Evolutionary conservation across 2,797 vertebrate genomes (phyloP).

Genomic region (Dromococcyx pavoninus): DNA sequence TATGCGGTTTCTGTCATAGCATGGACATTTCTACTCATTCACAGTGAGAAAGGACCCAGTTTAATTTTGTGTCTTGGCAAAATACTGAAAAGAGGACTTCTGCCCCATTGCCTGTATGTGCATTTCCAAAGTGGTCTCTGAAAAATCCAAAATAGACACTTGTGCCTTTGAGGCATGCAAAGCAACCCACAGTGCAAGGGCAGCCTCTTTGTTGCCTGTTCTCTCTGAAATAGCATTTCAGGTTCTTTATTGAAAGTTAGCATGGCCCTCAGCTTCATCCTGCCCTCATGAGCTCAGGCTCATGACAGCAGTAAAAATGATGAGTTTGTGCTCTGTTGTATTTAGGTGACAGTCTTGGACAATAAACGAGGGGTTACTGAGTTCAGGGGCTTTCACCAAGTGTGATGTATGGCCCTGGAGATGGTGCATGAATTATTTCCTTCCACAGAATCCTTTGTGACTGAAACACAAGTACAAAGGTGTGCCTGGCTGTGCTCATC

Average conservation of each 20-base stretch:
- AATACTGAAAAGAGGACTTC: background rate
- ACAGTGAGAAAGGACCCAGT: background rate
- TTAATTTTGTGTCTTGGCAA: background rate
- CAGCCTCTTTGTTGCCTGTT: background rate
- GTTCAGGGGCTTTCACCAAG: constrained; percentile 34
- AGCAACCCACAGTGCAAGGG: background rate
- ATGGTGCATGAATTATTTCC: background rate
- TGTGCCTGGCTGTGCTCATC: background rate
- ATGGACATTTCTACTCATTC: background rate
- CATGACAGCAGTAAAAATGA: constrained; percentile 24
- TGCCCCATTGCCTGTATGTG: background rate
- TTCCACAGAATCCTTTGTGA: background rate
- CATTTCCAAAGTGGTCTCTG: background rate
- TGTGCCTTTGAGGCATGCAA: background rate
- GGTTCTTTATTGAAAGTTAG: background rate
- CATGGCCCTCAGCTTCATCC: constrained; percentile 1
- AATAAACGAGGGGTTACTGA: constrained; percentile 11
- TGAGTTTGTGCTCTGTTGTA: constrained; percentile 24
- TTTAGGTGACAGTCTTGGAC: constrained; percentile 36
- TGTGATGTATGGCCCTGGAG: background rate
- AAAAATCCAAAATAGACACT: background rate
- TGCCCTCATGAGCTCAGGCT: background rate
- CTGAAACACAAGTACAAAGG: background rate
- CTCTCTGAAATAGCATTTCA: background rate
- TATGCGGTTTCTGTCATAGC: background rate